These are phyloP conservation scores for Cliona cf. orientalis DNA, from an alignment of 37 sponge, comb jelly and placozoan genomes.

Conservation along the genomic window DNA sequence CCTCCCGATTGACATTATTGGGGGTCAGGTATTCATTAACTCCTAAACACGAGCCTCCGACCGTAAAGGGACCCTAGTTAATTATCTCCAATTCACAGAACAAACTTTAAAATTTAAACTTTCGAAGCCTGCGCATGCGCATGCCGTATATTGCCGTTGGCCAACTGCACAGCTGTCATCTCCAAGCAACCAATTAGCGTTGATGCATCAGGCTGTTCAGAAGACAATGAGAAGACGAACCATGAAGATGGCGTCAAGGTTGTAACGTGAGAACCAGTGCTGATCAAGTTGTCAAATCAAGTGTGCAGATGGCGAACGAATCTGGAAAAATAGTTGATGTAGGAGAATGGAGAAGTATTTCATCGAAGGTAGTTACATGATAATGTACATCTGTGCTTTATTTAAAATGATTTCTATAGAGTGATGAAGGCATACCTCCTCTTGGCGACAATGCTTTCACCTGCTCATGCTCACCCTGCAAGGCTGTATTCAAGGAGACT, in stretches of 20 bases:
- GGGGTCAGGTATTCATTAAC: constrained; percentile 10
- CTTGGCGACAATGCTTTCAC: constrained; percentile 7
- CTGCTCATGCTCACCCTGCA: constrained; percentile 61
- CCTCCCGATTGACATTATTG: not conserved
- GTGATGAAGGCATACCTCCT: not conserved
- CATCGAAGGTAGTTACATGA: not conserved
- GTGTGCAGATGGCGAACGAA: not conserved
- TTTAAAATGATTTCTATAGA: not conserved
- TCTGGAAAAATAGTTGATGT: not conserved
- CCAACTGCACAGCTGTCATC: too few relatives aligned
- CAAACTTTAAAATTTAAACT: too few relatives aligned
- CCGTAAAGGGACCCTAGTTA: constrained; percentile 7
- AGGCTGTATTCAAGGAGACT: constrained; percentile 22
- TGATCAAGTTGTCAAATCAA: not conserved
- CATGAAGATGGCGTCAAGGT: too few relatives aligned
- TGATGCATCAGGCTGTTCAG: too few relatives aligned
- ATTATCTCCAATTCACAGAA: too few relatives aligned
- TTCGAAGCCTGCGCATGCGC: too few relatives aligned
- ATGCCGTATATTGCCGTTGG: too few relatives aligned
- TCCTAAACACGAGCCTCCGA: not conserved
- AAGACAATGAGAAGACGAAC: too few relatives aligned
- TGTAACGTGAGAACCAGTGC: too few relatives aligned
- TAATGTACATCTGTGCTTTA: not conserved
- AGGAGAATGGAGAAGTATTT: constrained; percentile 6
- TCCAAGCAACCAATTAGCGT: too few relatives aligned